Evolutionary conservation across 2,888 invertebrate species (phyloP).

Genomic region (Silvanus unidentatus): DNA sequence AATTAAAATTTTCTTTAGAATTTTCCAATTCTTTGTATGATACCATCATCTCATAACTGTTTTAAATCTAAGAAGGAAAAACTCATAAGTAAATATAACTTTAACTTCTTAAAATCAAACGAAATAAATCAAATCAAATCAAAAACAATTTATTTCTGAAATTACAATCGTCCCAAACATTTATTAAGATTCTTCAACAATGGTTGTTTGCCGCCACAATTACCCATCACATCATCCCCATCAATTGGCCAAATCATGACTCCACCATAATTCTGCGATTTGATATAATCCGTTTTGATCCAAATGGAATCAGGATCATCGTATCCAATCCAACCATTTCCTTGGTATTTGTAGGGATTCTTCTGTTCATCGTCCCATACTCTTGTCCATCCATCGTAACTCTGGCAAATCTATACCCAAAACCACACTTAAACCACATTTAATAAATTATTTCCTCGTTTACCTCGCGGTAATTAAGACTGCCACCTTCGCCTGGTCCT

Average conservation of each 20-base stretch:
- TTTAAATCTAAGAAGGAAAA: too few species aligned
- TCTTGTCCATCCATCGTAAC: conserved; percentile 16
- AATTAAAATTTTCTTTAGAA: too few species aligned
- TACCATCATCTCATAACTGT: too few species aligned
- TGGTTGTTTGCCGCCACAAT: conserved; percentile 16
- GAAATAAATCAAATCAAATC: too few species aligned
- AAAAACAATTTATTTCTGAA: too few species aligned
- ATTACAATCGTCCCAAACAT: too few species aligned
- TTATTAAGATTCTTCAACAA: neutral
- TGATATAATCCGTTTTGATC: conserved; percentile 23
- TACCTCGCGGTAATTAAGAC: conserved; percentile 17
- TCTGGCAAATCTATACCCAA: conserved; percentile 20
- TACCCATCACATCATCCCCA: conserved; percentile 24
- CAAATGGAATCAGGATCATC: conserved; percentile 20
- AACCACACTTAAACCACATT: neutral
- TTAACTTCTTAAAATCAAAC: too few species aligned
- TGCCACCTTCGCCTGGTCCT: conserved; percentile 38
- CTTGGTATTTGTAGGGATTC: conserved; percentile 20
- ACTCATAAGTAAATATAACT: too few species aligned
- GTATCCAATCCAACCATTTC: conserved; percentile 23
- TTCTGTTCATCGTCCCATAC: conserved; percentile 26
- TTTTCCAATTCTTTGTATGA: too few species aligned
- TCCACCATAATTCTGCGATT: conserved; percentile 20
- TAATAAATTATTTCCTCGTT: conserved; percentile 6
- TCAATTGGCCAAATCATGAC: conserved; percentile 26